These are phyloP conservation scores for Rotaria sp. DNA, from an alignment of 2,888 invertebrate genomes.

Conservation along the genomic window DNA sequence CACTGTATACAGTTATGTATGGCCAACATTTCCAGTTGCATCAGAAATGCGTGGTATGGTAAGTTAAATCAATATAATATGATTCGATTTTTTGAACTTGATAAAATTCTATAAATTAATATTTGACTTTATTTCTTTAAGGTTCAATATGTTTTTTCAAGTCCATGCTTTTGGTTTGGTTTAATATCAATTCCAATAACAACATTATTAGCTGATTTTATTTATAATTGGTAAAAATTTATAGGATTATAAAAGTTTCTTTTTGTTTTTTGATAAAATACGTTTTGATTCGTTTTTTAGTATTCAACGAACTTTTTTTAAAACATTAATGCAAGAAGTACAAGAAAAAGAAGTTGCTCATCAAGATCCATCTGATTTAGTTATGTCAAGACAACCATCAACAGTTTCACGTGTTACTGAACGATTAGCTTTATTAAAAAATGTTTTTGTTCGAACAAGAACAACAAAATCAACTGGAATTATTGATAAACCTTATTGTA, in stretches of 20 bases:
- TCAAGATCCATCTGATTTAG: constrained; percentile 23
- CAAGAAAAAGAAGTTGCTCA: constrained; percentile 79
- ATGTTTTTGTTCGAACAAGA: background rate
- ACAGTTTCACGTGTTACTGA: constrained; percentile 43
- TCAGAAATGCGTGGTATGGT: constrained; percentile 88
- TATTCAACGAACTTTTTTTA: constrained; percentile 74
- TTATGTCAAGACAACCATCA: background rate
- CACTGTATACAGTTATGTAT: constrained; percentile 66
- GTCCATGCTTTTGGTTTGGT: constrained; percentile 87
- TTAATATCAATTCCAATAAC: constrained; percentile 78
- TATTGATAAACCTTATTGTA: background rate
- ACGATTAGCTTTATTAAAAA: constrained; percentile 32
- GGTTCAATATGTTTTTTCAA: constrained; percentile 71
- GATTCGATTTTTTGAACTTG: background rate
- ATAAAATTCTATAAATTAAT: too few relatives aligned
- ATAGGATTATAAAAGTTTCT: background rate
- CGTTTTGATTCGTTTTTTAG: constrained; percentile 57
- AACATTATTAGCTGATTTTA: constrained; percentile 77
- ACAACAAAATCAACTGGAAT: background rate
- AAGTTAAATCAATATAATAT: constrained; percentile 45
- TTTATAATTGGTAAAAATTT: constrained; percentile 69
- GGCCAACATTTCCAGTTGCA: constrained; percentile 64
- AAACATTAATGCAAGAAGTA: constrained; percentile 78
- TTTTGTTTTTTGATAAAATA: too few relatives aligned
- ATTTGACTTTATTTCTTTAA: constrained; percentile 43